Evolutionary conservation across 1,140 invertebrate species (phyloP), one percentile per base, ranked within the genome.

Genomic region (Drosophila navojoa): DNA sequence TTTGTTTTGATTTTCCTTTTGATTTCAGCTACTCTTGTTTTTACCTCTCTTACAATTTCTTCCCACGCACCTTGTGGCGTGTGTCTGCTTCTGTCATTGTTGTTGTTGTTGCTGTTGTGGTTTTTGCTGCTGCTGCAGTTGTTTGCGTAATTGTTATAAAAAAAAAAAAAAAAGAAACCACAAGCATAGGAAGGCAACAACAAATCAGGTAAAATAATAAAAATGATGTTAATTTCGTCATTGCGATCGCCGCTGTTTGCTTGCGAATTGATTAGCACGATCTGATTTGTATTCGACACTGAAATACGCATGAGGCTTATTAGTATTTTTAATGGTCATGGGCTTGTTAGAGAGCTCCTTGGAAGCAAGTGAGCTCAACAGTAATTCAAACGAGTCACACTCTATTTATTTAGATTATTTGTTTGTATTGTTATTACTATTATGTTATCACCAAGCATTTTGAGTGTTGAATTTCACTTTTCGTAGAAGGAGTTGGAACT

Each of bases 111-210:
- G 54, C 44, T 45, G 25, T 44, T 58, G 53, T 70, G 70, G 76
- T 58, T 74, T 50, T 49, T 45, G 68, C 67, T 44, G 78, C 72
- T 68, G 53, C 9, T 78, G 81, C 59, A 63, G 81, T 82, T 66
- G 84, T 89, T 87, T 87, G 84, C 84, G 84, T 89, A 89, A 87
- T 86, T 86, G 50, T 68, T 57, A 40, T 57, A 52, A 70, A 58
- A 42, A 35, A 71, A 71, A 61, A 55, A 47, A 38, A 19, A 53
- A 77, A 63, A 29, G 57, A 62, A 50, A 71, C 52, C 66, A 29
- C 45, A 59, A 50, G 64, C 59, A 44, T 68, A 76, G 76, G 38
- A 59, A 38, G 13, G 35, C 11, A 38, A 35, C 32, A 35, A 11
- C 9, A 9, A 35, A 35, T 0, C 7, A 35, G 35, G 10, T 11